These are phyloP conservation scores for Melopsittacus undulatus DNA, from an alignment of 2,797 vertebrate species.

Conservation along the genomic window DNA sequence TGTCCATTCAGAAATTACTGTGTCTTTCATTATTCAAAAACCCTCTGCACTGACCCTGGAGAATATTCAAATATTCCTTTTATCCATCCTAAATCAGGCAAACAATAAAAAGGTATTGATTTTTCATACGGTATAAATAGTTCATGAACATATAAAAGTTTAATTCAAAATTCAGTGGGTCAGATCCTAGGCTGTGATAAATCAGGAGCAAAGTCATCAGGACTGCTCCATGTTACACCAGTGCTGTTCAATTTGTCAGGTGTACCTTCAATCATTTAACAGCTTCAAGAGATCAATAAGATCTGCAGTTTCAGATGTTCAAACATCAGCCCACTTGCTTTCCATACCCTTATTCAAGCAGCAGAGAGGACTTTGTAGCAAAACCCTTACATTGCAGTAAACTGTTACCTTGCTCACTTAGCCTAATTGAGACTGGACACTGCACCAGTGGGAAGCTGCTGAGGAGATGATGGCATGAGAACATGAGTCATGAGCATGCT, in stretches of 20 bases:
- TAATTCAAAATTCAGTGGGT: constrained; percentile 14
- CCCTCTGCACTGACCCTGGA: neutral
- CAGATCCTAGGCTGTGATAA: neutral
- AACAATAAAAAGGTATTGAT: constrained; percentile 33
- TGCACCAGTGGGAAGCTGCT: neutral
- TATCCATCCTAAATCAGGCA: constrained; percentile 17
- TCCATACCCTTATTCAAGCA: neutral
- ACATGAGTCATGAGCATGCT: neutral
- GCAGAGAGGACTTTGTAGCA: neutral
- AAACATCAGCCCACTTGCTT: neutral
- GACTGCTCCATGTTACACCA: neutral
- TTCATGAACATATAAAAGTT: neutral
- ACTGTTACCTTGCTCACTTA: neutral
- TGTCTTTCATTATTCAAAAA: neutral
- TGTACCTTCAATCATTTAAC: constrained; percentile 1
- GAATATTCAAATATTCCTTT: constrained; percentile 30
- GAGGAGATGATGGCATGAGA: neutral
- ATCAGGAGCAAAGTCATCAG: neutral
- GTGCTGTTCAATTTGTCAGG: neutral
- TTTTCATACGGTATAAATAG: constrained; percentile 11
- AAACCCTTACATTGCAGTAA: neutral
- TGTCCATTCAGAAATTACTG: constrained; percentile 6
- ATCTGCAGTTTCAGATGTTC: neutral
- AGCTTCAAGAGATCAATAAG: constrained; percentile 2
- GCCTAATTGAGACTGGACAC: neutral